Percentiles rank a stretch among this genome's conserved stretches.
Conservation (phyloP, 1,140 invertebrate species). For the Sesamia nonagrioides region DNA sequence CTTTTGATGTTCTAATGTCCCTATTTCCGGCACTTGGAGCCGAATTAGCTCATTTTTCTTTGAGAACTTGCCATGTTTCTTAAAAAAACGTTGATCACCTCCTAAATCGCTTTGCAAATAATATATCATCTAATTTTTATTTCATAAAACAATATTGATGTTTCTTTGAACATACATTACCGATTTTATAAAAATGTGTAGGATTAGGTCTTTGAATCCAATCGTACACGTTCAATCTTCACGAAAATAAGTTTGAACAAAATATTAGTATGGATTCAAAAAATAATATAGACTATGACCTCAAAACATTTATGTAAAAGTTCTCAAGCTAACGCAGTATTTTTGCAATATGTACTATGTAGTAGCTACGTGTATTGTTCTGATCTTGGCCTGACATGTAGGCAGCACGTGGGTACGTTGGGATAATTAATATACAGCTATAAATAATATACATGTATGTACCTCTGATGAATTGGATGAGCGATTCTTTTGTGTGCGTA, state of each 20-base stretch:
- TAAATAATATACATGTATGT: no score
- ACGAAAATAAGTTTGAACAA: no score
- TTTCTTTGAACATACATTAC: no score
- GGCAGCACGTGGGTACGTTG: constrained; percentile 33
- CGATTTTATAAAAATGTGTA: no score
- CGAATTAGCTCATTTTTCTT: neutral
- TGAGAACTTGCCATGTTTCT: neutral
- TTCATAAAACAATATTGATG: neutral
- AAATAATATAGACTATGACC: no score
- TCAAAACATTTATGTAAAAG: neutral
- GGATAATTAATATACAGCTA: constrained; percentile 28
- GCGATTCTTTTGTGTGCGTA: constrained; percentile 14
- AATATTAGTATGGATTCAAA: no score
- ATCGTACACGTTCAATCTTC: no score
- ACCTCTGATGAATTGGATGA: constrained; percentile 29
- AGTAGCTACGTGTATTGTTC: neutral
- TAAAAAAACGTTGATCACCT: neutral
- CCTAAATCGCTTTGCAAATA: neutral
- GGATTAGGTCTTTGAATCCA: no score
- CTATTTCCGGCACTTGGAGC: neutral
- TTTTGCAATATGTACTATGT: constrained; percentile 5
- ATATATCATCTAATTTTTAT: no score
- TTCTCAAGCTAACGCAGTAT: neutral
- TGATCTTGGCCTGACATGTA: constrained; percentile 19
- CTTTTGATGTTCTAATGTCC: constrained; percentile 1